These are phyloP conservation scores for Latrodectus geometricus DNA, from an alignment of 1,140 invertebrate species.

Conservation along the genomic window DNA sequence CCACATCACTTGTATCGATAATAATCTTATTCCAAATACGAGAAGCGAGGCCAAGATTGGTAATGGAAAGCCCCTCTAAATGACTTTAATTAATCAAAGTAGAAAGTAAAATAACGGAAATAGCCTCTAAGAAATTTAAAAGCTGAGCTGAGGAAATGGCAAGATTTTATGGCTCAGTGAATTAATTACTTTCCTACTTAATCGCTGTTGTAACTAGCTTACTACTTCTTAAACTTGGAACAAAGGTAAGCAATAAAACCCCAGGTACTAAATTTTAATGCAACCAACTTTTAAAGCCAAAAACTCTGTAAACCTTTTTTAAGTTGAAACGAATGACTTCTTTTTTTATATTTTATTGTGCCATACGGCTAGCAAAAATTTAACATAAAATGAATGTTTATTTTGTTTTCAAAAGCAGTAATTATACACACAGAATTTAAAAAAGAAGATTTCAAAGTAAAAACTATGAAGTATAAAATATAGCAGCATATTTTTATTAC, in stretches of 20 bases:
- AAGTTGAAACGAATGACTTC: too few species aligned
- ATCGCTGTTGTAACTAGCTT: background rate
- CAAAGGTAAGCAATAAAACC: background rate
- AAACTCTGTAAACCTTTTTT: too few species aligned
- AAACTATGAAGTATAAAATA: too few species aligned
- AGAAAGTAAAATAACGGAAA: constrained; percentile 6
- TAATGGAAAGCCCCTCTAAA: constrained; percentile 5
- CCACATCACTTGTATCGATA: background rate
- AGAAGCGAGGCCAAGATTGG: background rate
- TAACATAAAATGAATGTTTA: too few species aligned
- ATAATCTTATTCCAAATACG: background rate
- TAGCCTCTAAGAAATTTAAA: constrained; percentile 26
- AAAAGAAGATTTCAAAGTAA: too few species aligned
- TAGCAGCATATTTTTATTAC: too few species aligned
- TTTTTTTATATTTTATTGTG: too few species aligned
- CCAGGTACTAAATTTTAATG: constrained; percentile 8
- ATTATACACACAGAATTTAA: too few species aligned
- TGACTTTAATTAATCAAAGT: constrained; percentile 44
- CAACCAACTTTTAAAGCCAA: background rate
- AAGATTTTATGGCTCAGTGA: constrained; percentile 30
- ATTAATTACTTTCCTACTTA: constrained; percentile 23
- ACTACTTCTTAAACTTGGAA: background rate
- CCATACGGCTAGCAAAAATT: too few species aligned
- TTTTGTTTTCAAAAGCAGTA: too few species aligned
- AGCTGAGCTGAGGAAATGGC: constrained; percentile 3